phyloP scores from a whole-genome alignment of 2,113 vertebrate genomes.

The Tichodroma muraria region DNA sequence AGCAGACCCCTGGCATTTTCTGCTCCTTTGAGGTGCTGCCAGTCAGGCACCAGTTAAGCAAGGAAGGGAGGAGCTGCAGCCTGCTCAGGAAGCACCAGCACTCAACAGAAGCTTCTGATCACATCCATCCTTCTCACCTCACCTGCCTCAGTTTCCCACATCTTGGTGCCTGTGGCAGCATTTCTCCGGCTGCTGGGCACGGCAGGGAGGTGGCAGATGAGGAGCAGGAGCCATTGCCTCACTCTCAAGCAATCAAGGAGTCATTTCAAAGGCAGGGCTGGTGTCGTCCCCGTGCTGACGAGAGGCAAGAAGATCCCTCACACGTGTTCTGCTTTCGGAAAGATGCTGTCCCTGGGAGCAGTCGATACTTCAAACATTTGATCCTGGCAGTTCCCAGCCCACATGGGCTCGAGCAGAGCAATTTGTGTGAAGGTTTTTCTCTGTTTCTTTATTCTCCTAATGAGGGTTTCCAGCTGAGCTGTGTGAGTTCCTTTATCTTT shows the following conservation, averaged over 20 bases:
- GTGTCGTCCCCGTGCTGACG: not conserved
- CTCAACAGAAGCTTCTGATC: not conserved
- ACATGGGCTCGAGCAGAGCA: not conserved
- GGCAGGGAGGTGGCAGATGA: not conserved
- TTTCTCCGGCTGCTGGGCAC: not conserved
- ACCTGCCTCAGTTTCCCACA: not conserved
- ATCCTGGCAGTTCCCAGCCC: constrained; percentile 25
- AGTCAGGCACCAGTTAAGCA: not conserved
- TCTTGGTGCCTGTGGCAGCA: fast-evolving
- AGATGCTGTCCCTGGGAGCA: constrained; percentile 19
- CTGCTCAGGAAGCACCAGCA: not conserved
- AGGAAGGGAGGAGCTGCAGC: not conserved
- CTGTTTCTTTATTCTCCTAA: not conserved
- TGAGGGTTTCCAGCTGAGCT: not conserved
- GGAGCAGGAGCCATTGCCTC: fast-evolving
- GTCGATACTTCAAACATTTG: constrained; percentile 10
- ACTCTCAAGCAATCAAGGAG: not conserved
- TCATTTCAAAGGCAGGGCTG: constrained; percentile 26
- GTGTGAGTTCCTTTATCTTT: not conserved
- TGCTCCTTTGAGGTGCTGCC: not conserved
- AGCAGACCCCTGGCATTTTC: not conserved
- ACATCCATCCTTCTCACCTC: not conserved
- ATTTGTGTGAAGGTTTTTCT: not conserved
- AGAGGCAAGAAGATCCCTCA: not conserved
- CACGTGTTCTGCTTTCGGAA: not conserved